Conservation (phyloP, 2,113 vertebrate genomes). For the Podilymbus podiceps region DNA sequence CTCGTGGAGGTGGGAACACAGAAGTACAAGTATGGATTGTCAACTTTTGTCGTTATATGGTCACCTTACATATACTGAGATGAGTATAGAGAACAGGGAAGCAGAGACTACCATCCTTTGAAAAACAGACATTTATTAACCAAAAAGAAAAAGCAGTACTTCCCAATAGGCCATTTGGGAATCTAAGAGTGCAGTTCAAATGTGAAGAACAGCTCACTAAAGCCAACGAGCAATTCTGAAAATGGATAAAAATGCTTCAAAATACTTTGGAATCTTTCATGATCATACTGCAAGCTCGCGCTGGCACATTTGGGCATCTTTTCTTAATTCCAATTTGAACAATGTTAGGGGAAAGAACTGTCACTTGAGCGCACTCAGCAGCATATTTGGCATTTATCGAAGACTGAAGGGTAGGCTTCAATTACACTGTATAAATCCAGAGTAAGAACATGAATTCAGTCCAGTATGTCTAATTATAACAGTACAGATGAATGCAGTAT, state of each 20-base stretch:
- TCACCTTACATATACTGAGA: not conserved
- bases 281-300: not conserved
- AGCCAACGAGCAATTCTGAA: not conserved
- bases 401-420: not conserved
- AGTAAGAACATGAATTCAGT: not conserved
- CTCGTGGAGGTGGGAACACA: fast-evolving
- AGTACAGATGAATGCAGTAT: not conserved
- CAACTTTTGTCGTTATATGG: not conserved
- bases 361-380: not conserved
- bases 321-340: not conserved
- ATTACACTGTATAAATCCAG: not conserved
- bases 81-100: not conserved
- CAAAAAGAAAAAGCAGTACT: not conserved
- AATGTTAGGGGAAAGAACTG: not conserved
- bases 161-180: not conserved
- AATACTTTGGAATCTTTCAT: not conserved
- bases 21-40: not conserved
- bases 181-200: not conserved
- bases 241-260: not conserved
- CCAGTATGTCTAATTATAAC: not conserved
- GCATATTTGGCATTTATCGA: not conserved
- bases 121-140: not conserved
- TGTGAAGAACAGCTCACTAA: not conserved
- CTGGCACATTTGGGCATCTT: not conserved
- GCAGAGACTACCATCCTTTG: not conserved